phyloP scores from a whole-genome alignment of 2,113 vertebrate species.

The Syrmaticus mikado region DNA sequence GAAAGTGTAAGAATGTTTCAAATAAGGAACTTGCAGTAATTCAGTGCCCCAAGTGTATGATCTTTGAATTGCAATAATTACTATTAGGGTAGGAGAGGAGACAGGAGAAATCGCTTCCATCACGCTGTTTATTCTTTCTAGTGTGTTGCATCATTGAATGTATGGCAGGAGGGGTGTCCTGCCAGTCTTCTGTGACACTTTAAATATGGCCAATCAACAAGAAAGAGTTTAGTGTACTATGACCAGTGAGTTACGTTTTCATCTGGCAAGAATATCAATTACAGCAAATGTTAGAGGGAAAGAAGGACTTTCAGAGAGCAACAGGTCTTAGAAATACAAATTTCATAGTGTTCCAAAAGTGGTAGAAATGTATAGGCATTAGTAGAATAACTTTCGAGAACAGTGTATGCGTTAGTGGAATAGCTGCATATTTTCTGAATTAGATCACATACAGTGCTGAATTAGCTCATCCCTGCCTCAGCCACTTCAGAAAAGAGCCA shows the following conservation, averaged over 20 bases:
- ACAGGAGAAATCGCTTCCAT: background rate
- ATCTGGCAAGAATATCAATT: background rate
- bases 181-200: background rate
- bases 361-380: background rate
- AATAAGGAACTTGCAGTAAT: background rate
- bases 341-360: background rate
- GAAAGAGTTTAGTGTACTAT: background rate
- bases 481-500: background rate
- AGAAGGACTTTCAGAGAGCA: background rate
- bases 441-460: conserved; percentile 21
- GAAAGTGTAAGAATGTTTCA: background rate
- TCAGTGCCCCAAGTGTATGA: background rate
- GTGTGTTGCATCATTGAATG: background rate
- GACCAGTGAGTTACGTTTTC: background rate
- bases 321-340: background rate
- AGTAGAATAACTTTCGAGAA: conserved; percentile 23
- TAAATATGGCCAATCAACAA: background rate
- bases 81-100: background rate
- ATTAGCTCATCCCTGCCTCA: conserved; percentile 34
- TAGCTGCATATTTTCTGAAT: conserved; percentile 24
- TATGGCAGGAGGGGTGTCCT: background rate
- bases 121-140: background rate
- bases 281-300: background rate
- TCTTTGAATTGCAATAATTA: background rate
- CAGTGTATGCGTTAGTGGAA: background rate